These are phyloP conservation scores for Tryphoninae sp. DNA, from an alignment of 2,888 invertebrate genomes.

Conservation along the genomic window DNA sequence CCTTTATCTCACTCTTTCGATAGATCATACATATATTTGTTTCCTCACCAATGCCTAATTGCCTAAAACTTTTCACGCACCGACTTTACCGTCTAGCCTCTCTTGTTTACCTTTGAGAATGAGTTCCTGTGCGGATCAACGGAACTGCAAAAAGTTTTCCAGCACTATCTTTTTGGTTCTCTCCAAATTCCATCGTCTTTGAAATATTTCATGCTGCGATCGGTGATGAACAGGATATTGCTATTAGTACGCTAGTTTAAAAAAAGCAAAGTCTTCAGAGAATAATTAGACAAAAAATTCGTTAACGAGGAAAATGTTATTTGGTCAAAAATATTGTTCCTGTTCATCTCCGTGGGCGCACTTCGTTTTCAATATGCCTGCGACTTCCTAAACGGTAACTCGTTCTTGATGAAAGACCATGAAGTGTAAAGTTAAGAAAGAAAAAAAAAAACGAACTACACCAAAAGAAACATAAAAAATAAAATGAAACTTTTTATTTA, in stretches of 20 bases:
- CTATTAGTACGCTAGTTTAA: neutral
- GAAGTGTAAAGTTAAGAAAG: slow-evolving; percentile 9
- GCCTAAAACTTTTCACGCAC: slow-evolving; percentile 34
- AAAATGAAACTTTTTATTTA: slow-evolving; percentile 18
- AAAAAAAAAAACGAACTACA: slow-evolving; percentile 5
- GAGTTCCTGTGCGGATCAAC: slow-evolving; percentile 51
- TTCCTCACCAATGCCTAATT: slow-evolving; percentile 33
- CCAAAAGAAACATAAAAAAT: slow-evolving; percentile 32
- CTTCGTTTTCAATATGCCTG: slow-evolving; percentile 3
- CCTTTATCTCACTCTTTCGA: slow-evolving; percentile 20
- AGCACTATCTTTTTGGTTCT: slow-evolving; percentile 10
- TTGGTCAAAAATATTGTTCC: neutral
- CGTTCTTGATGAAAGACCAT: slow-evolving; percentile 44
- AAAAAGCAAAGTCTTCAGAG: neutral
- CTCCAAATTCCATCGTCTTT: slow-evolving; percentile 4
- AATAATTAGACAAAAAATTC: neutral
- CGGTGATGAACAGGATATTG: neutral
- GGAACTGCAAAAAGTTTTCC: slow-evolving; percentile 23
- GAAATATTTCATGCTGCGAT: neutral
- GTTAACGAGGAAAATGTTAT: neutral
- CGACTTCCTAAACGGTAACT: slow-evolving; percentile 50
- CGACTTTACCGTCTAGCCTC: slow-evolving; percentile 22
- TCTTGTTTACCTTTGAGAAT: slow-evolving; percentile 44
- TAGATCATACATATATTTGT: slow-evolving; percentile 49
- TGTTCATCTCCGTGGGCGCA: neutral